Evolutionary conservation across 1,140 invertebrate species (phyloP).

Genomic region (Drosophila orena): DNA sequence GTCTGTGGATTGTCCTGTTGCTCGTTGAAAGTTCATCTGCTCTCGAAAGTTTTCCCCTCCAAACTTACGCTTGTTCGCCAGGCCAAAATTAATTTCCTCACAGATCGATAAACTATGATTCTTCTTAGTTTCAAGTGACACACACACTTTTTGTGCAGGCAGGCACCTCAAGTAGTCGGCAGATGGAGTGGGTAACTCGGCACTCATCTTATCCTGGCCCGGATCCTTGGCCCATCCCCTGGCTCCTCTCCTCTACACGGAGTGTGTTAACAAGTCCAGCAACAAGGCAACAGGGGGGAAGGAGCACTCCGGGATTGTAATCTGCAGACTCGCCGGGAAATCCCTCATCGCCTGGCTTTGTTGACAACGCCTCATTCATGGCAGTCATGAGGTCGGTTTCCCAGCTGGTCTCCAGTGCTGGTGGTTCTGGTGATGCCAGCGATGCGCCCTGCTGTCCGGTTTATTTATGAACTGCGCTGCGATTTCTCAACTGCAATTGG

Average conservation of each 20-base stretch:
- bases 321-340: conserved; percentile 32
- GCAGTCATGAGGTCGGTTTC: conserved; percentile 61
- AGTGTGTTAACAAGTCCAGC: conserved; percentile 63
- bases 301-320: conserved; percentile 3
- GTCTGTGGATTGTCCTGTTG: background rate
- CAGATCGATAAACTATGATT: conserved; percentile 32
- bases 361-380: conserved; percentile 79
- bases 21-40: conserved; percentile 2
- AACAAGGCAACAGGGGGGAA: conserved; percentile 25
- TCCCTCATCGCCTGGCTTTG: conserved; percentile 60
- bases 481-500: conserved; percentile 79
- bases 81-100: conserved; percentile 40
- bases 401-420: conserved; percentile 7
- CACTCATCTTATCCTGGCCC: conserved; percentile 43
- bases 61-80: conserved; percentile 17
- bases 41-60: conserved; percentile 13
- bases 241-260: background rate
- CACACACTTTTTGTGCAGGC: conserved; percentile 2
- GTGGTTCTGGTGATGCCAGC: conserved; percentile 1
- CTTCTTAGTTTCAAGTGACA: conserved; percentile 34
- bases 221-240: no score
- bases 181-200: conserved; percentile 46
- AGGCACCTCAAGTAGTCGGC: conserved; percentile 7
- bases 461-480: conserved; percentile 76
- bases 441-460: conserved; percentile 46